Base-by-base conservation (phyloP, 1,140 invertebrate genomes). In the Heliconius himera region DNA sequence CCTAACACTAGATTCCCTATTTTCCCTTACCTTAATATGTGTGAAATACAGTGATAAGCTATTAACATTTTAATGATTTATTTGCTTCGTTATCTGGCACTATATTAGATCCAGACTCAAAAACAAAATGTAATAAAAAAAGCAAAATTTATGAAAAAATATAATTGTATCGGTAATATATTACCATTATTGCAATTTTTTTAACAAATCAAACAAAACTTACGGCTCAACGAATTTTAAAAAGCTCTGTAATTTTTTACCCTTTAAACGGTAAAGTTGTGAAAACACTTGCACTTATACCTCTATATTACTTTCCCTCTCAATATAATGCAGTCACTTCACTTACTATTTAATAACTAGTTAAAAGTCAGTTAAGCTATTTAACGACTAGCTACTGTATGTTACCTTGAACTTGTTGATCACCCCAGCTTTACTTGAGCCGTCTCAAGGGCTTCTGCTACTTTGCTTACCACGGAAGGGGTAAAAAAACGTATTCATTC, bases 241-340 rank as follows among this genome's bases (percentile, higher is more conserved):
- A 46, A 66, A 29, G 3, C 60, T 66, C n/a, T 26, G 26, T 22
- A 66, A 66, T 16, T 16, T 66, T 4, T 56, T 18, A 26, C 60
- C 26, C 13, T 29, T 66, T 16, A 29, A 26, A 3, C 2, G 3
- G 22, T 66, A 66, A 66, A 66, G 8, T 66, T 66, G 22, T 29
- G 13, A 66, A 60, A 51, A 66, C 60, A 66, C 60, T 66, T 66
- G 26, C 60, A 60, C n/a, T 29, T 29, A 29, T 29, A 29, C 60
- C n/a, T n/a, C 54, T 29, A 29, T 66, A 66, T 26, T 29, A 66
- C 26, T 66, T 66, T 66, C 60, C 60, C 60, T 76, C 74, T 76
- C 36, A 76, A 76, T 76, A 66, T 70, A 29, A 66, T n/a, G 70
- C 51, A 38, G 26, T 74, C 73, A 51, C 49, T 74, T 74, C 73